Base-by-base conservation (phyloP, 2,888 invertebrate genomes). In the Lacanobia wlatinum region DNA sequence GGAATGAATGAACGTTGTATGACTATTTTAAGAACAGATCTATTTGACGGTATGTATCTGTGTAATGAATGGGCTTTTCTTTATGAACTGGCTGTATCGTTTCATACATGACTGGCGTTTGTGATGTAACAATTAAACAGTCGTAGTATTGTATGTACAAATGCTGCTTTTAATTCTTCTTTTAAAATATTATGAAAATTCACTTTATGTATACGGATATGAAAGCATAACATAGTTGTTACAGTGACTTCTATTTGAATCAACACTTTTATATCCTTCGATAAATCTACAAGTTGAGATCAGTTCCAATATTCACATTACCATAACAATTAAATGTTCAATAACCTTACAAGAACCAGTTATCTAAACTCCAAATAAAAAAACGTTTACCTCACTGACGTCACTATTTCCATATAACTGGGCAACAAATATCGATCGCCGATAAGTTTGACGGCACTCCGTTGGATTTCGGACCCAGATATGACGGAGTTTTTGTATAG, bases 1-100 rank as follows among this genome's bases (percentile, higher is more conserved):
- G 72, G 81, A 84, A 82, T 82, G 80, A 86, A 84, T 82, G 82
- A 76, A 64, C 78, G 72, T 61, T 72, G 69, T 71, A 59, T 66
- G 70, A 78, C 76, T 81, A 82, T 79, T 80, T 78, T 73, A 78
- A 74, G 64, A 76, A 71, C 38, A 14, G 38, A 1, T 40, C 1
- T 55, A 48, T 67, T 76, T 28, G 7, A 58, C 18, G 40, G 48
- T 34, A 58, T 43, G 21, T 56, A 18, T 65, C 3, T 43, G 21
- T 16, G 23, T 58, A 12, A 43, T 68, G 34, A 58, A 76, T 76
- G 52, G 34, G 28, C 38, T 52, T 67, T 46, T 43, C 43, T 68
- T 28, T 23, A 52, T 48, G 8, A 50, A 52, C 23, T 28, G n/a
- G 46, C 14, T 59, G 69, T 21, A 58, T 46, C 38, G n/a, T 59